These are phyloP conservation scores for Equus przewalskii DNA, from an alignment of 2,113 vertebrate genomes.

Conservation along the genomic window DNA sequence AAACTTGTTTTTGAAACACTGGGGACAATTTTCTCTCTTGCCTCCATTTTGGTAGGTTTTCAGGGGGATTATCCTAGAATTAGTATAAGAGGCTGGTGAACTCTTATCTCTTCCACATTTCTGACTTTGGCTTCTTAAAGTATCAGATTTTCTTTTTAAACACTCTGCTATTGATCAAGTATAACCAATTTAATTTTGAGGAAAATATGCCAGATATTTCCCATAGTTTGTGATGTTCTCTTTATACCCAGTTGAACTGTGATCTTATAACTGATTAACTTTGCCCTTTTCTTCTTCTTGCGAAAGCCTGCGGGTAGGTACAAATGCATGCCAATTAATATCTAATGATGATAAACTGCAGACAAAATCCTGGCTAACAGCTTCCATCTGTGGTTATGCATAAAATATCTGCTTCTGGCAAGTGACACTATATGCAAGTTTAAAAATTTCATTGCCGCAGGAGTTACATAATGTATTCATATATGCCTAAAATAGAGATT, in stretches of 20 bases:
- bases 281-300: constrained; percentile 67
- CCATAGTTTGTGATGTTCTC: not conserved
- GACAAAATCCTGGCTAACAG: constrained; percentile 67
- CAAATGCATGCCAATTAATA: constrained; percentile 77
- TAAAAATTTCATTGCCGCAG: not conserved
- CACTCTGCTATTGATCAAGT: not conserved
- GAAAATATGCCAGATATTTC: not conserved
- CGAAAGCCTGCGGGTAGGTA: constrained; percentile 65
- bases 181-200: not conserved
- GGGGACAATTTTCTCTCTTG: not conserved
- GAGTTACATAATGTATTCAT: constrained; percentile 70
- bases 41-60: not conserved
- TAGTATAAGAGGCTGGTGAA: not conserved
- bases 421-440: constrained; percentile 60
- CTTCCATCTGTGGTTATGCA: constrained; percentile 25
- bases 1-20: not conserved
- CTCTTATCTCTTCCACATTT: not conserved
- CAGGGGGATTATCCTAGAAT: not conserved
- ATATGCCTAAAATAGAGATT: constrained; percentile 70
- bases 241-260: constrained; percentile 36
- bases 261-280: constrained; percentile 60
- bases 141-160: constrained; percentile 19
- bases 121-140: not conserved
- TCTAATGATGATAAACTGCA: constrained; percentile 68
- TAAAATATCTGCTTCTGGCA: constrained; percentile 77